phyloP scores from a whole-genome alignment of 2,888 invertebrate genomes.

The Xanthia togata region DNA sequence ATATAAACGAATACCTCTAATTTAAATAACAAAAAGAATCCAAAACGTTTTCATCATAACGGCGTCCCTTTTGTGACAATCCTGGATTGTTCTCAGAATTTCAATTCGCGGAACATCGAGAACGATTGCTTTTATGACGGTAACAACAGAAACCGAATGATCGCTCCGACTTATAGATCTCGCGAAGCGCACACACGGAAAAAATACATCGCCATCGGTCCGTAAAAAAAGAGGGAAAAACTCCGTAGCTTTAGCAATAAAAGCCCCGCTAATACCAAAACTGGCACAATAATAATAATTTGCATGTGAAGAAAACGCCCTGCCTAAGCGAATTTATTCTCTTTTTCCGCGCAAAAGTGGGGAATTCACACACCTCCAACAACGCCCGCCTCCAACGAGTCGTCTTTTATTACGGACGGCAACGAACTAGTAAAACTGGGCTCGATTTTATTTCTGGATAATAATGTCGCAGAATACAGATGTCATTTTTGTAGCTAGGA shows the following conservation, averaged over 20 bases:
- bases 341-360: conserved; percentile 70
- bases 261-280: conserved; percentile 79
- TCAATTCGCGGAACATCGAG: conserved; percentile 56
- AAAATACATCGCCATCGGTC: conserved; percentile 67
- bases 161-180: conserved; percentile 64
- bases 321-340: conserved; percentile 76
- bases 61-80: conserved; percentile 48
- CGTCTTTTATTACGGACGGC: conserved; percentile 72
- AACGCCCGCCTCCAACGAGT: conserved; percentile 63
- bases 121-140: conserved; percentile 62
- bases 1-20: conserved; percentile 37
- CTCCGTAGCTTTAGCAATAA: conserved; percentile 71
- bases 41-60: conserved; percentile 42
- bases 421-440: conserved; percentile 67
- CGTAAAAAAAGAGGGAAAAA: conserved; percentile 69
- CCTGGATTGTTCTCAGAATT: conserved; percentile 54
- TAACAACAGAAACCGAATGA: conserved; percentile 65
- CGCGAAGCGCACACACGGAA: conserved; percentile 55
- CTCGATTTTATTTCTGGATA: conserved; percentile 63
- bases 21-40: conserved; percentile 30
- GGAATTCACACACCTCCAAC: conserved; percentile 73
- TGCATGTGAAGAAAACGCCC: conserved; percentile 81
- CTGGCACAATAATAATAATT: conserved; percentile 84
- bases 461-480: conserved; percentile 56
- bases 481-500: conserved; percentile 40